Evolutionary conservation across 2,888 invertebrate genomes (phyloP).

Genomic region (Tenodera sinensis): DNA sequence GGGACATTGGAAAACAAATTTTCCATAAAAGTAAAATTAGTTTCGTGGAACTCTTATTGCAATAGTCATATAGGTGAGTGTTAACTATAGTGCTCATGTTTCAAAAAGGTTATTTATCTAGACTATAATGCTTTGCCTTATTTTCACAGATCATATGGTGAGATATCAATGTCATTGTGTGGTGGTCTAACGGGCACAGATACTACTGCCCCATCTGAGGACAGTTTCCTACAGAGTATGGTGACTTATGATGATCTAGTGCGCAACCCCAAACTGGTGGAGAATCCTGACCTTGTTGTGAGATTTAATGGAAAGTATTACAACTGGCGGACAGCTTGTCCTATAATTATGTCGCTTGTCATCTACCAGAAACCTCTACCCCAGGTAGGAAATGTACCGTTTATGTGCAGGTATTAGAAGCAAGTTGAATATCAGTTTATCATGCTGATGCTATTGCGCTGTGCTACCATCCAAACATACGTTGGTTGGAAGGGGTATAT

Average conservation of each 20-base stretch:
- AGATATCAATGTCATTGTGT: constrained; percentile 74
- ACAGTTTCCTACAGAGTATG: constrained; percentile 59
- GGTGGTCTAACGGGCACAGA: constrained; percentile 59
- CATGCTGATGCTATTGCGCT: too few relatives aligned
- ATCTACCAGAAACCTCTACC: constrained; percentile 84
- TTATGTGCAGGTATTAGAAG: not conserved
- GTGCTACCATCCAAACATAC: too few relatives aligned
- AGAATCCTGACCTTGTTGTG: constrained; percentile 79
- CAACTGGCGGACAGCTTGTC: constrained; percentile 88
- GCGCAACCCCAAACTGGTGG: constrained; percentile 67
- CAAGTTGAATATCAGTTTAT: too few relatives aligned
- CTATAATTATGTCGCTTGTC: constrained; percentile 81
- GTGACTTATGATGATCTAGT: constrained; percentile 59
- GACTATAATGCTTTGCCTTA: too few relatives aligned
- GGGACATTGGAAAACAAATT: too few relatives aligned
- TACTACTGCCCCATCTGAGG: constrained; percentile 47
- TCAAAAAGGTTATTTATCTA: too few relatives aligned
- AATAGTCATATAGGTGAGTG: too few relatives aligned
- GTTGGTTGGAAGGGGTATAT: too few relatives aligned
- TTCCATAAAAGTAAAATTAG: too few relatives aligned
- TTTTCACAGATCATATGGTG: constrained; percentile 50
- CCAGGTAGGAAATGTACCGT: constrained; percentile 51
- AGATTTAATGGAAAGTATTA: constrained; percentile 84
- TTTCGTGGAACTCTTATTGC: too few relatives aligned
- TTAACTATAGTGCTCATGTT: too few relatives aligned